Base-by-base conservation (phyloP, 2,888 invertebrate species). In the Tiphia femorata region DNA sequence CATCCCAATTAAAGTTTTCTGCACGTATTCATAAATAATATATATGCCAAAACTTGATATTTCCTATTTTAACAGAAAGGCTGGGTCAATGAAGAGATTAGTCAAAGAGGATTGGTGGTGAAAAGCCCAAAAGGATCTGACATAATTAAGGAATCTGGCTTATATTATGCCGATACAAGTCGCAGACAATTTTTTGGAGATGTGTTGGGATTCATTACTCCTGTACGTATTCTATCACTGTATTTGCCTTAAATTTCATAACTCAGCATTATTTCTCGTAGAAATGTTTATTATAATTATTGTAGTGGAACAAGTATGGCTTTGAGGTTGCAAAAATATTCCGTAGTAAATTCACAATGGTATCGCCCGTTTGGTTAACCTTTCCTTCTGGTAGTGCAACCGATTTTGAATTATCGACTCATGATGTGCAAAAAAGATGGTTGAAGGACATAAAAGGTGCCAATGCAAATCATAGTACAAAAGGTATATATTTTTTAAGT, bases 291-390 rank as follows among this genome's bases (percentile, higher is more conserved):
- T 37, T 54, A 25, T 62, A 47, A 62, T 70, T 17, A 37, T 69
- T 87, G 62, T 80, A 97, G 96, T 98, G 98, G 98, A 97, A 98
- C 79, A 91, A 88, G 64, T 94, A 93, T 84, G 98, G 98, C 0
- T 96, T 97, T 84, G 94, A 96, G 83, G 88, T 97, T 43, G 95
- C 97, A 0, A 96, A 96, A 84, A 89, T 87, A 50, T 97, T 97
- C 87, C 92, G 90, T 7, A 88, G 91, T 37, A 98, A 98, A 84
- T 94, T 98, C 73, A 91, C 93, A 46, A 92, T 93, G 75, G 89
- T 98, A 19, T 95, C 97, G 0, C 98, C 98, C 0, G 97, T 97
- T 0, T 98, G 98, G 98, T 87, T 98, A 23, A 95, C 97, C 85
- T 85, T 97, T 10, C 88, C 89, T 56, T 85, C 91, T 30, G 89